Evolutionary conservation across 2,113 vertebrate species (phyloP).

Genomic region (Callorhinus ursinus): DNA sequence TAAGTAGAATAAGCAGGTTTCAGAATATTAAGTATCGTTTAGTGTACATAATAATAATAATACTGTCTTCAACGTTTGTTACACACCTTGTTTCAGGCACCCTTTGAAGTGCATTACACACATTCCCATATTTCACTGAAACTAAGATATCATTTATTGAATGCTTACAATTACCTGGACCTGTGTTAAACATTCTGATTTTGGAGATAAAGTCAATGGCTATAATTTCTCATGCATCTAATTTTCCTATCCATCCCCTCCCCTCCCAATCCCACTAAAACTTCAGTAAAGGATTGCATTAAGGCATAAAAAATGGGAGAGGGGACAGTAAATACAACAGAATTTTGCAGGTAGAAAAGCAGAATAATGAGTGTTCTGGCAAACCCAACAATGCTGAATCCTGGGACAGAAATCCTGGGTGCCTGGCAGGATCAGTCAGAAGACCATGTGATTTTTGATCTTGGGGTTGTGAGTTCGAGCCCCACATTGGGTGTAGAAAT

Average conservation of each 20-base stretch:
- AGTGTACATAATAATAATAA: background rate
- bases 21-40: background rate
- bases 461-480: background rate
- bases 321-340: background rate
- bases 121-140: background rate
- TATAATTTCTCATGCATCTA: background rate
- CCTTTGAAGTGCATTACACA: background rate
- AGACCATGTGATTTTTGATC: background rate
- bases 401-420: background rate
- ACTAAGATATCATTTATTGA: background rate
- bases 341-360: background rate
- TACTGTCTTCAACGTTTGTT: background rate
- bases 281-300: background rate
- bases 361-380: background rate
- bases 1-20: slow-evolving; percentile 11
- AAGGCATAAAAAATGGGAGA: background rate
- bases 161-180: background rate
- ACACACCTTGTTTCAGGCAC: background rate
- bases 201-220: slow-evolving; percentile 8
- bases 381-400: background rate
- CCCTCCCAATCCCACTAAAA: background rate
- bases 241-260: background rate
- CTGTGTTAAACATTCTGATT: background rate
- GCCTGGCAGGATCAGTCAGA: background rate
- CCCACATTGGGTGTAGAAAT: background rate